Evolutionary conservation across 2,888 invertebrate genomes (phyloP).

Genomic region (Melanostoma mellinum): DNA sequence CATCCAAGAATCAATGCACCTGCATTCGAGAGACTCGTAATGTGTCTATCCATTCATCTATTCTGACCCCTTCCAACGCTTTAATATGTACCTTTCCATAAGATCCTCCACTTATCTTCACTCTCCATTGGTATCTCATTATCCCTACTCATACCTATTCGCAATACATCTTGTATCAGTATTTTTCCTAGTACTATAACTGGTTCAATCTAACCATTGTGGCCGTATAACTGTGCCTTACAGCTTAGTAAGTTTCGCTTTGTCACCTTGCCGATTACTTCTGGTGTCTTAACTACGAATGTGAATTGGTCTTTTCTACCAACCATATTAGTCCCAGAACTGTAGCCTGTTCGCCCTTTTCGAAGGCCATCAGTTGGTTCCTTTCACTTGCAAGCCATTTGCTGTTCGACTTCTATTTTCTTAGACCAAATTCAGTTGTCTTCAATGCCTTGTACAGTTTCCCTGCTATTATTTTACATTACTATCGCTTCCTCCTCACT

Average conservation of each 20-base stretch:
- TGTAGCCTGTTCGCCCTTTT: slow-evolving; percentile 24
- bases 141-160: slow-evolving; percentile 73
- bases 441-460: slow-evolving; percentile 5
- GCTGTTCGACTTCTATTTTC: slow-evolving; percentile 44
- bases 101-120: slow-evolving; percentile 8
- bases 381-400: slow-evolving; percentile 5
- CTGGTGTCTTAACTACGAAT: slow-evolving; percentile 22
- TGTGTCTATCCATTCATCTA: slow-evolving; percentile 26
- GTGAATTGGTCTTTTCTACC: slow-evolving; percentile 4
- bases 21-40: slow-evolving; percentile 27
- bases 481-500: slow-evolving; percentile 21
- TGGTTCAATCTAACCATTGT: slow-evolving; percentile 71
- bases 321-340: slow-evolving; percentile 39
- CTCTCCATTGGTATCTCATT: slow-evolving; percentile 44
- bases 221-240: slow-evolving; percentile 70
- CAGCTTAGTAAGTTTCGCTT: slow-evolving; percentile 31
- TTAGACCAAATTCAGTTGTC: slow-evolving; percentile 6
- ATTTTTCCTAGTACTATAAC: slow-evolving; percentile 72
- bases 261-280: slow-evolving; percentile 11
- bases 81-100: slow-evolving; percentile 3
- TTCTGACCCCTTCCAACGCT: not conserved
- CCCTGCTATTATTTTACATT: slow-evolving; percentile 6
- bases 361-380: not conserved
- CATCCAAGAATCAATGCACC: slow-evolving; percentile 75
- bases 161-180: slow-evolving; percentile 74